Base-by-base conservation (phyloP, 2,888 invertebrate genomes). In the Cephus pulcher region DNA sequence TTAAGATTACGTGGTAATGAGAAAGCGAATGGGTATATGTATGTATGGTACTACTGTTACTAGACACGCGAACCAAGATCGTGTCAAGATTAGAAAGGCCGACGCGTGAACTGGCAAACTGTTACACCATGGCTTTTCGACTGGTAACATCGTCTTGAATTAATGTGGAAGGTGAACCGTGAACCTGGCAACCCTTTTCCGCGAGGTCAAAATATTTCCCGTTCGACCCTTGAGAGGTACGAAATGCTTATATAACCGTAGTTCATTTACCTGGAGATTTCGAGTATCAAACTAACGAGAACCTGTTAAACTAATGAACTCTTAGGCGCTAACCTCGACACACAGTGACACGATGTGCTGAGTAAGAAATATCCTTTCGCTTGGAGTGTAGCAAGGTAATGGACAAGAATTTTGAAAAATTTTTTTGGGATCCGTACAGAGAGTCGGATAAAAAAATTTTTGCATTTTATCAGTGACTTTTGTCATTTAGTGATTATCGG, bases 1-100 rank as follows among this genome's bases (percentile, higher is more conserved):
- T 87, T 87, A 87, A 86, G 87, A 86, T 84, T 84, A 82, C 84
- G 81, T 83, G 83, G 83, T 86, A 87, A 87, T 84, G 86, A 86
- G 86, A 80, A 83, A 79, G 73, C 35, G 78, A 78, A 33, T 6
- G 15, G 23, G 56, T 9, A 9, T 56, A 9, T 56, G 2, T 40
- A 15, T 40, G 0, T 40, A 15, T 0, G 9, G 6, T 56, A 9
- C 56, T 56, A 23, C 23, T 15, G 71, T 71, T 71, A 71, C 71
- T 12, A 71, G 71, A 71, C 32, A 71, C 71, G 71, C 71, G 71
- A 71, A 32, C 12, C 71, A 71, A 71, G 71, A 71, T 71, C 34
- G 23, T 56, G 56, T 56, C 56, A 23, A 56, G 56, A 56, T 34
- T 32, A 71, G 71, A 71, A 32, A 34, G 71, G 34, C 15, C 23